Evolutionary conservation across 2,113 vertebrate genomes (phyloP).

Genomic region (Empidonax traillii): DNA sequence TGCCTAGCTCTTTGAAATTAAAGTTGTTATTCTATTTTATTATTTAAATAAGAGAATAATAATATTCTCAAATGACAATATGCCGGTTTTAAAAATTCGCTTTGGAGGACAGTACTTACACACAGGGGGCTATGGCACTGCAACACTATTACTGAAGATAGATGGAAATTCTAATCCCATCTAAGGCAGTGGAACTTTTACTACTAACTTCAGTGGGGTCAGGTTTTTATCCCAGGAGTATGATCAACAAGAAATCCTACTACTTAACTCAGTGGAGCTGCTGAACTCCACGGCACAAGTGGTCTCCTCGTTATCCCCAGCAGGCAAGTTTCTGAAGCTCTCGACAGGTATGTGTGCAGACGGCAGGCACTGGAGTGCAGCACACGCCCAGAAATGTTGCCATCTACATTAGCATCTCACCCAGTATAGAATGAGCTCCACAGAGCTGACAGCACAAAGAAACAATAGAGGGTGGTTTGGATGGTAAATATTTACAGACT

Average conservation of each 20-base stretch:
- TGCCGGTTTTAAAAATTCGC: neutral
- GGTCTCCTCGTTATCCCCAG: neutral
- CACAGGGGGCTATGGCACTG: neutral
- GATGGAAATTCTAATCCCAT: neutral
- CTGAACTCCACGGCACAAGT: fast-evolving
- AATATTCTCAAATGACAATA: neutral
- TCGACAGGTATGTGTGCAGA: fast-evolving
- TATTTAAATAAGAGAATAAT: neutral
- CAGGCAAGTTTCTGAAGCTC: neutral
- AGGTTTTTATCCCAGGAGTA: neutral
- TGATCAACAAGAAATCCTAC: neutral
- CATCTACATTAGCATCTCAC: neutral
- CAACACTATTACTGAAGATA: neutral
- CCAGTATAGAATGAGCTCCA: neutral
- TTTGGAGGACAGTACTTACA: neutral
- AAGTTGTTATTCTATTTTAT: neutral
- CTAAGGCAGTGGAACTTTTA: neutral
- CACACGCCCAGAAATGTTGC: neutral
- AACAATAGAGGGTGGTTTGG: neutral
- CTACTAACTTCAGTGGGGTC: neutral
- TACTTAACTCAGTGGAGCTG: neutral
- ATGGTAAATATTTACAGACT: conserved; percentile 31
- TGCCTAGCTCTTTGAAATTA: neutral
- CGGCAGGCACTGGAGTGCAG: neutral
- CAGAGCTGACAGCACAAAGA: conserved; percentile 15